Conservation (phyloP, 2,113 vertebrate genomes). For the Corythornis madagascariensis region DNA sequence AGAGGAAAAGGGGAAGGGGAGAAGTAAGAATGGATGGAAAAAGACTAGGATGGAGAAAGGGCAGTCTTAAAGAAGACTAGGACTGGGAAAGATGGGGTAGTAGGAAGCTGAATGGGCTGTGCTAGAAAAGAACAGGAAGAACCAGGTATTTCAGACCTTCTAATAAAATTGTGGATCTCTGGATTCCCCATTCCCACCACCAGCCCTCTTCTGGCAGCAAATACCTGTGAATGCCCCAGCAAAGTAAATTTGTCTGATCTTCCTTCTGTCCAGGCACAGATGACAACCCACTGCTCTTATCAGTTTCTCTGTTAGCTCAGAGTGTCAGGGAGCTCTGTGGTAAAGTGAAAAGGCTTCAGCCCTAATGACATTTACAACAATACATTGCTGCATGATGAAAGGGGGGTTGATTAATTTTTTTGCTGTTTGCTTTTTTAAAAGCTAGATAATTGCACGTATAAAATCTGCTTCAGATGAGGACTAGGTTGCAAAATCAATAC, state of each 20-base stretch:
- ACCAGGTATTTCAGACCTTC: neutral
- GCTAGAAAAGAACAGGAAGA: neutral
- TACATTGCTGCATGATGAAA: neutral
- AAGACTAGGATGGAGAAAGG: neutral
- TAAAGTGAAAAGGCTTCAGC: neutral
- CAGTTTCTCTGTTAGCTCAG: neutral
- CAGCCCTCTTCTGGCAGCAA: neutral
- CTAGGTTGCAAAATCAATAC: conserved; percentile 49
- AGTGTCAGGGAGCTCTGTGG: neutral
- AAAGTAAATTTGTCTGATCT: neutral
- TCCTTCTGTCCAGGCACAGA: neutral
- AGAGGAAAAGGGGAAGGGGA: neutral
- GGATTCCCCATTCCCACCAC: neutral
- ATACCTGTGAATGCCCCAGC: neutral
- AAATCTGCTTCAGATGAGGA: conserved; percentile 23
- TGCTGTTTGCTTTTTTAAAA: conserved; percentile 22
- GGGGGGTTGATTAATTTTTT: neutral
- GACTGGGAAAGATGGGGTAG: neutral
- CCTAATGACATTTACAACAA: neutral
- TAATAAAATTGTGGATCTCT: neutral
- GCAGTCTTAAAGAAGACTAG: neutral
- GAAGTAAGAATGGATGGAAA: neutral
- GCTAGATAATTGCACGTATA: conserved; percentile 30
- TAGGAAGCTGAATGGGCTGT: neutral
- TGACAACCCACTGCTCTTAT: neutral